These are phyloP conservation scores for Coracias cyanogaster DNA, from an alignment of 2,797 vertebrate genomes.

Conservation along the genomic window DNA sequence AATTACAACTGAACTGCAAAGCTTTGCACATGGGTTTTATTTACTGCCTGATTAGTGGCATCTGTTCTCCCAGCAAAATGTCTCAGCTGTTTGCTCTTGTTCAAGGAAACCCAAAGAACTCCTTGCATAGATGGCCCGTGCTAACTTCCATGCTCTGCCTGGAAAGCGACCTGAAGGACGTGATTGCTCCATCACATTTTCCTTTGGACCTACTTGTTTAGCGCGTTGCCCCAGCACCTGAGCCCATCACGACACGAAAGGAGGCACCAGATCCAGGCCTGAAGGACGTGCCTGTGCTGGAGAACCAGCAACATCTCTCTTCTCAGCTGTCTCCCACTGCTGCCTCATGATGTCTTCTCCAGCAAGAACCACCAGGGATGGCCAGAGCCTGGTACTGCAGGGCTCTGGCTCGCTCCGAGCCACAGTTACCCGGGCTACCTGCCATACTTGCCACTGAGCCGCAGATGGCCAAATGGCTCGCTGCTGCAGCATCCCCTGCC, in stretches of 20 bases:
- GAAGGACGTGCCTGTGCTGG: accelerated
- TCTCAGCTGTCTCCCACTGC: background rate
- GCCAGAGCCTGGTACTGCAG: accelerated
- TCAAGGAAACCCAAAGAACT: background rate
- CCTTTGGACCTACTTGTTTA: background rate
- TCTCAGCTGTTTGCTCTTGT: background rate
- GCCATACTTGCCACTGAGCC: background rate
- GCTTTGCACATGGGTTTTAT: slow-evolving; percentile 14
- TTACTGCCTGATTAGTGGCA: slow-evolving; percentile 31
- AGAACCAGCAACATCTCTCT: background rate
- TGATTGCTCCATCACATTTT: accelerated
- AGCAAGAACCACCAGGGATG: accelerated
- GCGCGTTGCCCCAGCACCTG: background rate
- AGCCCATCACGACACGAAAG: accelerated
- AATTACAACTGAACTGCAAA: slow-evolving; percentile 16
- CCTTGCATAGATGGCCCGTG: accelerated
- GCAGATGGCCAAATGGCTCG: background rate
- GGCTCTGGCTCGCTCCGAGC: accelerated
- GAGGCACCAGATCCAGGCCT: background rate
- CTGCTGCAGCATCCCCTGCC: background rate
- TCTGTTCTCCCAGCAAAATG: background rate
- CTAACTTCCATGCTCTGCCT: background rate
- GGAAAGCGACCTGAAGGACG: accelerated
- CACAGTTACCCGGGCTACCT: accelerated
- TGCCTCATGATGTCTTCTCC: background rate